These are phyloP conservation scores for Crotalus adamanteus DNA, from an alignment of 2,797 vertebrate species.

Conservation along the genomic window DNA sequence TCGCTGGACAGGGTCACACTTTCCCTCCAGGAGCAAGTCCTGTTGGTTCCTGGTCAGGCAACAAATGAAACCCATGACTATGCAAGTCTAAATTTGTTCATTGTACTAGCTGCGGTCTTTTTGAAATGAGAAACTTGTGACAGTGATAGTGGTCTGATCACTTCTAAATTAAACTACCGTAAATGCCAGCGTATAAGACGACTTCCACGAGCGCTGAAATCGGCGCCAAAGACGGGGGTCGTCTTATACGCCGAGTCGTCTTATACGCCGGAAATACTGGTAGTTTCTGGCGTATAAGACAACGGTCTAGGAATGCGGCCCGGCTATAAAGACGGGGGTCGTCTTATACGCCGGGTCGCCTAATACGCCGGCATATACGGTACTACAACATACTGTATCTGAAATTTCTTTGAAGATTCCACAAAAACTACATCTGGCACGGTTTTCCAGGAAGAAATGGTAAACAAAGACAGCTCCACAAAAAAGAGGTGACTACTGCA, in stretches of 20 bases:
- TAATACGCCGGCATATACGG: too few relatives aligned
- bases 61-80: not conserved
- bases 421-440: not conserved
- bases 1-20: not conserved
- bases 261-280: too few relatives aligned
- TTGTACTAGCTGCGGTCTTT: not conserved
- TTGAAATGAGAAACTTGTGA: not conserved
- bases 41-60: not conserved
- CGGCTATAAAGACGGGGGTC: too few relatives aligned
- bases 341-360: too few relatives aligned
- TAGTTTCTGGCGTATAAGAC: too few relatives aligned
- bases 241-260: too few relatives aligned
- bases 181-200: too few relatives aligned
- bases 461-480: not conserved
- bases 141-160: not conserved
- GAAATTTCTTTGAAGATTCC: not conserved
- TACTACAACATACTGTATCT: not conserved
- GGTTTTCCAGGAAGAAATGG: not conserved
- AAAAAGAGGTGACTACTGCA: not conserved
- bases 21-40: not conserved
- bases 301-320: too few relatives aligned
- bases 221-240: too few relatives aligned
- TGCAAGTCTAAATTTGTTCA: not conserved
- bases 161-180: not conserved
- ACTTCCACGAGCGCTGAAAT: too few relatives aligned